A percentile compares a stretch with the other conserved stretches of the same genome.
phyloP scores from a whole-genome alignment of 37 sponge, comb jelly and placozoan genomes.

The Dysidea cf. avara region DNA sequence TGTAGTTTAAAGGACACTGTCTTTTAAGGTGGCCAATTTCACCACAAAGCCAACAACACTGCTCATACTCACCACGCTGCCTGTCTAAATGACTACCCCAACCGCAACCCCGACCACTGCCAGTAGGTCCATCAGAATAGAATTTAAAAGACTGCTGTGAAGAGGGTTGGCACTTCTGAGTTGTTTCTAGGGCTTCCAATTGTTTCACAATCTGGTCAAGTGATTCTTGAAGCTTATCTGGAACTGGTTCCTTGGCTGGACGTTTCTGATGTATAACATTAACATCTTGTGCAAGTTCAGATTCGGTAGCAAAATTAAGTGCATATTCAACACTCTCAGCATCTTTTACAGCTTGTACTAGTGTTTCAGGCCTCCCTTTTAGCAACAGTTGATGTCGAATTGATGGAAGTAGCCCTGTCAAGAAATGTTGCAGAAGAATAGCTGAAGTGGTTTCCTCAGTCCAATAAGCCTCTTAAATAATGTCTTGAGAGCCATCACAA shows the following conservation, averaged over 20 bases:
- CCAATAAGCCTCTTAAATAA: conserved; percentile 29
- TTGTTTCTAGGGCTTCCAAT: conserved; percentile 1
- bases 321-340: conserved; percentile 28
- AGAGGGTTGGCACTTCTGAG: neutral
- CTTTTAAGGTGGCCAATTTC: conserved; percentile 16
- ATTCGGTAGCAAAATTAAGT: neutral
- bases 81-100: no score
- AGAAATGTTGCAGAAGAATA: conserved; percentile 27
- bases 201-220: conserved; percentile 3
- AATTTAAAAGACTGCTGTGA: no score
- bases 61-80: no score
- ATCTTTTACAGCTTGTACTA: conserved; percentile 19
- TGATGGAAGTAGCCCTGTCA: conserved; percentile 23
- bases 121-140: no score
- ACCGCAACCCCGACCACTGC: no score
- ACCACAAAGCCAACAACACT: conserved; percentile 15
- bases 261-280: no score
- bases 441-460: conserved; percentile 8
- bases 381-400: conserved; percentile 32
- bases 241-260: no score
- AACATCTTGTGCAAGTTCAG: no score
- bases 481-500: conserved; percentile 5
- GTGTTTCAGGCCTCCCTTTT: conserved; percentile 6
- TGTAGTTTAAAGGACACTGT: conserved; percentile 25
- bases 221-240: conserved; percentile 1